These are phyloP conservation scores for Diadema setosum DNA, from an alignment of 35 echinoderm and acorn worm species.

Conservation along the genomic window DNA sequence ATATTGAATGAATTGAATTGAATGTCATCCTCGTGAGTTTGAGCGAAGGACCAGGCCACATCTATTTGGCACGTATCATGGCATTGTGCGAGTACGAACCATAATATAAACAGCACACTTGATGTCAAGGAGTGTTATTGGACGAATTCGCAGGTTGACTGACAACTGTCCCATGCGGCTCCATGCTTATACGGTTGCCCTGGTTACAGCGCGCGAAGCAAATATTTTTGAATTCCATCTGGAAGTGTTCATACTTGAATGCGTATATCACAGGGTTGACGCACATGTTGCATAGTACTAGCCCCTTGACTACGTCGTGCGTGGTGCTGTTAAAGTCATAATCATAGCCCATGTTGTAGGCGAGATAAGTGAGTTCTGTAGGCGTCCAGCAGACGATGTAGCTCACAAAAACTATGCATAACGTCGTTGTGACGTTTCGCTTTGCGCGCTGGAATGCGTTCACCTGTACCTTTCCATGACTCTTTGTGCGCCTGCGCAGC, in stretches of 20 bases:
- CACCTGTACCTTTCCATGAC: conserved; percentile 9
- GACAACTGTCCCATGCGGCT: background rate
- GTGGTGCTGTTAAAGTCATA: conserved; percentile 56
- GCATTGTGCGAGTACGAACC: no score
- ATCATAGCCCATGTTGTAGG: conserved; percentile 41
- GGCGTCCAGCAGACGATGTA: conserved; percentile 85
- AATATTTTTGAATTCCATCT: conserved; percentile 45
- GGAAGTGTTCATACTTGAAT: conserved; percentile 82
- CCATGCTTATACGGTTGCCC: conserved; percentile 31
- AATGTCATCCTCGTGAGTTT: background rate
- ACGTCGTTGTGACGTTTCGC: conserved; percentile 74
- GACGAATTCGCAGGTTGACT: background rate
- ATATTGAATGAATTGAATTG: no score
- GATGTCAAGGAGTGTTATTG: conserved; percentile 4
- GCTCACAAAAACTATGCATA: conserved; percentile 58
- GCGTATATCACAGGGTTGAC: conserved; percentile 84
- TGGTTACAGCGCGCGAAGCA: conserved; percentile 7
- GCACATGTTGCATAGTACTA: conserved; percentile 86
- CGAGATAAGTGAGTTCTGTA: conserved; percentile 53
- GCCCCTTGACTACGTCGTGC: conserved; percentile 39
- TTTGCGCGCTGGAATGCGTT: conserved; percentile 70
- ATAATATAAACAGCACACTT: background rate
- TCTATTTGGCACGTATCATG: background rate
- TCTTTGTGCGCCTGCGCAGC: conserved; percentile 40
- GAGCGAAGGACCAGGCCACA: background rate